Evolutionary conservation across 2,113 vertebrate genomes (phyloP), one percentile per base, ranked within the genome.

Genomic region (Trematomus loennbergii): DNA sequence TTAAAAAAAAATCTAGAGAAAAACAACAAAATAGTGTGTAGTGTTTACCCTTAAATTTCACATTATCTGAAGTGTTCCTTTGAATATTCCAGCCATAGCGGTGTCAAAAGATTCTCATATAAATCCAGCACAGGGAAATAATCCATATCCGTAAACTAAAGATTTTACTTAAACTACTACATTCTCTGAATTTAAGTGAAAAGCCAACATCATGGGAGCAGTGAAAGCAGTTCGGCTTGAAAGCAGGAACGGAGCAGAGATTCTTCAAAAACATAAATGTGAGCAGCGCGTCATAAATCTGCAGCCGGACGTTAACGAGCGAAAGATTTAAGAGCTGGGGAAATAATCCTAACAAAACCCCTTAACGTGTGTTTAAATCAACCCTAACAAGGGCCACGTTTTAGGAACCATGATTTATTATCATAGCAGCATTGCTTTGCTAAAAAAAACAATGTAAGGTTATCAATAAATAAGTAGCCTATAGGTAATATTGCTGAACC

Each of bases 221-320:
- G 12, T 20, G 49, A 52, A 40, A 58, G n/a, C 48, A 22, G 12
- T 12, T 61, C 2, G 8, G 4, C 29, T 45, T 61, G 15, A 52
- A 79, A 60, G 43, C 12, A 18, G 5, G 17, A 40, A 52, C 17
- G 25, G n/a, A 60, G 33, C n/a, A 12, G 62, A 12, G 57, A 62
- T 60, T 73, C 68, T 50, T 60, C 22, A 9, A 60, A 52, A 82
- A 72, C 83, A 91, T 90, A 90, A 91, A 90, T 92, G 85, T 83
- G 64, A 68, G 50, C 6, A 43, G 0, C 52, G 57, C 36, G 64
- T 80, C 82, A 79, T 91, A 89, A 89, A 91, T 88, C 86, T 79
- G 70, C 48, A 45, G 70, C 79, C 15, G 73, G 84, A 81, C 77
- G 68, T 88, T 87, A 91, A 90, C 63, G 81, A 88, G 85, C 53